Conservation (phyloP, 2,888 invertebrate genomes). For the Chloromyia formosa region DNA sequence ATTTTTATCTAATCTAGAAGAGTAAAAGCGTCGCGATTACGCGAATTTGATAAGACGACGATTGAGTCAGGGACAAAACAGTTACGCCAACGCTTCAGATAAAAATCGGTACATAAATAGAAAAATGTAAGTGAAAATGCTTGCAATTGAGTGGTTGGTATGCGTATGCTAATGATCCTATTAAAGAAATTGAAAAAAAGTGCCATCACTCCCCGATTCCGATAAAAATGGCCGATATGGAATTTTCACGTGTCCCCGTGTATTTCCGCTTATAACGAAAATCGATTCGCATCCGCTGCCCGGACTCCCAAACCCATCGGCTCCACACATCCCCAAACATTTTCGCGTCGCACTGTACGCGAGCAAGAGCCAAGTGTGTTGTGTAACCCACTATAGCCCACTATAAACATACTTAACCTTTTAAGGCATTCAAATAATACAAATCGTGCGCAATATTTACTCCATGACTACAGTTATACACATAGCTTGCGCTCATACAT, state of each 20-base stretch:
- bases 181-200: too few species aligned
- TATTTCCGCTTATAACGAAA: constrained; percentile 12
- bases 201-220: too few species aligned
- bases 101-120: not conserved
- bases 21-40: not conserved
- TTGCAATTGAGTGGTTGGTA: too few species aligned
- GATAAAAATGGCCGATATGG: constrained; percentile 30
- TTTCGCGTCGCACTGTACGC: constrained; percentile 26
- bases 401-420: constrained; percentile 45
- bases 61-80: not conserved
- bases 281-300: constrained; percentile 16
- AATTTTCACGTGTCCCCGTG: constrained; percentile 29
- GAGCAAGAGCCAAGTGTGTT: constrained; percentile 25
- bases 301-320: not conserved
- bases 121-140: not conserved
- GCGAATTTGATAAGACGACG: not conserved
- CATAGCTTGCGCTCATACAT: constrained; percentile 12
- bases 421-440: constrained; percentile 45
- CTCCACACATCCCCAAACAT: constrained; percentile 7
- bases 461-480: constrained; percentile 44
- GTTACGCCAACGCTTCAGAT: not conserved
- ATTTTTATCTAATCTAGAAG: constrained; percentile 14
- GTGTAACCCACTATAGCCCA: constrained; percentile 45
- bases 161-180: too few species aligned
- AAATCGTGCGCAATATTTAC: constrained; percentile 44